These are phyloP conservation scores for Otus scops DNA, from an alignment of 2,797 vertebrate species.

Conservation along the genomic window DNA sequence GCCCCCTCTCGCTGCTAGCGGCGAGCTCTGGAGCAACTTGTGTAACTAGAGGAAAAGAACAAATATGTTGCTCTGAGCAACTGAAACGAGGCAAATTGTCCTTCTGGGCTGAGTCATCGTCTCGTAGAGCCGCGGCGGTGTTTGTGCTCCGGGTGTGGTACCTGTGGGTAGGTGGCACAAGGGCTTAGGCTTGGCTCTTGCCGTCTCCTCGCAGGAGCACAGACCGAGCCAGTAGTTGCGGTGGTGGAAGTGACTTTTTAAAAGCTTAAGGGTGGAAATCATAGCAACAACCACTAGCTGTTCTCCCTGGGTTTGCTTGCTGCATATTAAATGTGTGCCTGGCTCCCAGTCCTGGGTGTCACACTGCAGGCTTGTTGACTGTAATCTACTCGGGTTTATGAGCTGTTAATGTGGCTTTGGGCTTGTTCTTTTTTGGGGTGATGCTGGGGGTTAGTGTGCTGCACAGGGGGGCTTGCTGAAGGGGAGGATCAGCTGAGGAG, in stretches of 20 bases:
- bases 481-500: not conserved
- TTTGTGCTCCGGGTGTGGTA: slow-evolving; percentile 41
- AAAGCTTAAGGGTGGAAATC: not conserved
- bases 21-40: not conserved
- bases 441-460: not conserved
- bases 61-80: slow-evolving; percentile 29
- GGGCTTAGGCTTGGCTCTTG: not conserved
- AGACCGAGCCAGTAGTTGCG: fast-evolving
- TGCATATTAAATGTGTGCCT: fast-evolving
- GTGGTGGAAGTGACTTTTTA: fast-evolving
- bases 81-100: not conserved
- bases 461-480: not conserved
- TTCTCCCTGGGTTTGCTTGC: not conserved
- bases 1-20: not conserved
- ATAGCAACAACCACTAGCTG: fast-evolving
- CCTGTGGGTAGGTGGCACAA: not conserved
- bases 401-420: not conserved
- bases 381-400: fast-evolving
- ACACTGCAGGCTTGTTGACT: fast-evolving
- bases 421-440: not conserved
- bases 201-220: not conserved
- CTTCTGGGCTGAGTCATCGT: slow-evolving; percentile 51
- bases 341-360: not conserved
- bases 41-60: not conserved
- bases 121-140: not conserved